phyloP scores from a whole-genome alignment of 2,113 vertebrate species.

The Odocoileus virginianus region DNA sequence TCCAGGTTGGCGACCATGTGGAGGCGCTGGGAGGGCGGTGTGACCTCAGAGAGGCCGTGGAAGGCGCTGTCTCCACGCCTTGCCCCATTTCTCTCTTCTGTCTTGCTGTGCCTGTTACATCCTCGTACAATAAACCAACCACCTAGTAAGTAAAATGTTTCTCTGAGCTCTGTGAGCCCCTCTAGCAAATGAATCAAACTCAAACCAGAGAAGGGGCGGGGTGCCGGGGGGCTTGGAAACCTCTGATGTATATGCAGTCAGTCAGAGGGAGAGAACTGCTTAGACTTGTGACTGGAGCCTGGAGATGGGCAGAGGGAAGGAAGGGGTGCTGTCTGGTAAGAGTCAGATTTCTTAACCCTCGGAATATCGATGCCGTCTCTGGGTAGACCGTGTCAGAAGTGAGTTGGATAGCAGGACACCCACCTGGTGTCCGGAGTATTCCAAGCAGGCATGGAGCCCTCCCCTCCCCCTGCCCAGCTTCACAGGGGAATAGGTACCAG shows the following conservation, averaged over 20 bases:
- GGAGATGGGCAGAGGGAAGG: neutral
- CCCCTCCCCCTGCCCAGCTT: rapidly evolving
- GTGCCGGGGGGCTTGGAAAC: neutral
- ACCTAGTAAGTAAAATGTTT: neutral
- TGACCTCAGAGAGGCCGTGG: neutral
- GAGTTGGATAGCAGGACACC: neutral
- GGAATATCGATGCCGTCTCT: rapidly evolving
- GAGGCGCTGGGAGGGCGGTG: neutral
- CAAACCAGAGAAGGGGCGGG: neutral
- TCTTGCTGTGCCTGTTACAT: neutral
- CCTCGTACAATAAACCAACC: neutral
- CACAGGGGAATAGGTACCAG: neutral
- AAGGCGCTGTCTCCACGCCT: neutral
- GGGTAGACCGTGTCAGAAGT: neutral
- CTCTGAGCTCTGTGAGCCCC: neutral
- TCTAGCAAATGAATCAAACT: neutral
- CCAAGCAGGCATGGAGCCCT: neutral
- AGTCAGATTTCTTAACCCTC: neutral
- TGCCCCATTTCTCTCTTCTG: neutral
- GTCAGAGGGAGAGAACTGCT: neutral
- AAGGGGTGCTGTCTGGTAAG: neutral
- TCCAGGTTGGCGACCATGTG: neutral
- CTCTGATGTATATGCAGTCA: neutral
- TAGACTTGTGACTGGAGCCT: neutral
- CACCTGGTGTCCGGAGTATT: neutral